Evolutionary conservation across 2,113 vertebrate species (phyloP), one percentile per base, ranked within the genome.

Genomic region (Etia nguti): DNA sequence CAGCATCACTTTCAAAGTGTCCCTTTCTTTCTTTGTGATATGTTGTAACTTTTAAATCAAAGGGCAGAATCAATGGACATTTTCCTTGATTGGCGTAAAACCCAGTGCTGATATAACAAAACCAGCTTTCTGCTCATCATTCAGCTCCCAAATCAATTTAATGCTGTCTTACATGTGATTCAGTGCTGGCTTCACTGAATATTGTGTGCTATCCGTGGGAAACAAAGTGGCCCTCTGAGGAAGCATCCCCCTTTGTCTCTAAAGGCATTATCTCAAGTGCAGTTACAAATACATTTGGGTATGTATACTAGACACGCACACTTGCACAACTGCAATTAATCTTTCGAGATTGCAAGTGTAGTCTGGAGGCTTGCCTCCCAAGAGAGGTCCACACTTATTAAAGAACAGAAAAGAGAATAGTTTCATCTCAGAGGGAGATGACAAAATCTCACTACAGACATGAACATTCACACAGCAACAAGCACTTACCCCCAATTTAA

Each of bases 401-500:
- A 75, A 89, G 54, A 86, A 65, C 84, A 91, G 43, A 89, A 92
- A 85, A 77, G 79, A 86, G 79, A 57, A 57, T 70, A 54, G 65
- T 75, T 83, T 41, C 18, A 80, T 70, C 86, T 92, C 85, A 8
- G 18, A 82, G 50, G 50, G 59, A 81, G 79, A 59, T 15, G 59
- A 80, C 82, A 83, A 59, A 92, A 80, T 86, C 55, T 46, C 46
- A 55, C 68, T 2, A 18, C 57, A 34, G 68, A 87, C 62, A 77
- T 59, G 55, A 80, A 88, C 77, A 55, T 81, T 87, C 48, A 85
- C 81, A 85, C 56, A 62, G 65, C 83, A 86, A 79, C 55, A 62
- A 73, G 34, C 55, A 75, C 65, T 93, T 92, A 48, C 26, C 80
- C 85, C 29, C 83, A 48, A 81, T 88, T 93, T 89, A 81, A 88